Conservation (phyloP, 1,140 invertebrate species). For the Physella acuta region DNA sequence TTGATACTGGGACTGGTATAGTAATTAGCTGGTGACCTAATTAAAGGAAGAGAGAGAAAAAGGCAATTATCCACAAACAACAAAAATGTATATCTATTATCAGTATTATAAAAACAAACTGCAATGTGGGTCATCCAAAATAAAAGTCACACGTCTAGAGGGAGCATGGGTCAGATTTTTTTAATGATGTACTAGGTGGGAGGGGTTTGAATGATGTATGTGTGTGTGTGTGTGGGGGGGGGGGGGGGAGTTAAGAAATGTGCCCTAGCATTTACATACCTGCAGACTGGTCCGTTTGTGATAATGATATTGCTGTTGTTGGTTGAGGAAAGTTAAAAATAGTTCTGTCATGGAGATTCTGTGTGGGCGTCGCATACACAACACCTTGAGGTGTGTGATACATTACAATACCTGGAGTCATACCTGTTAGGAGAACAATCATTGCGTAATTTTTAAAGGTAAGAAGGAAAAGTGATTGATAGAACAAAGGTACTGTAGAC, state of each 20-base stretch:
- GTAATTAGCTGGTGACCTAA: slow-evolving; percentile 47
- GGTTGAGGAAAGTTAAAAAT: slow-evolving; percentile 54
- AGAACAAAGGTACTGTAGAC: too few relatives aligned
- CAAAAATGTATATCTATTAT: neutral
- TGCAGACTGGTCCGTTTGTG: slow-evolving; percentile 33
- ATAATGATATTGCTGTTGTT: slow-evolving; percentile 41
- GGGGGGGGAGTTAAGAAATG: neutral
- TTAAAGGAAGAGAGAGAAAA: slow-evolving; percentile 22
- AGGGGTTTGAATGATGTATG: neutral
- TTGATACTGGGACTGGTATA: slow-evolving; percentile 48
- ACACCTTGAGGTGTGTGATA: slow-evolving; percentile 60
- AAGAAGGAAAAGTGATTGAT: too few relatives aligned
- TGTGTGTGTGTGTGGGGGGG: neutral
- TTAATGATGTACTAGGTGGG: neutral
- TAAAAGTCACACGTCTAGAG: neutral
- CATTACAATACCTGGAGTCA: slow-evolving; percentile 56
- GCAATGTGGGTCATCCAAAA: neutral
- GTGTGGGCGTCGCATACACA: slow-evolving; percentile 52
- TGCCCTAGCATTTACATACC: neutral
- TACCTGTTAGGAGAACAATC: slow-evolving; percentile 27
- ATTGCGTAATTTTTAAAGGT: too few relatives aligned
- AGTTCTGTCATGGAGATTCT: slow-evolving; percentile 42
- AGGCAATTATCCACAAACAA: neutral
- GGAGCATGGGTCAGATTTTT: neutral
- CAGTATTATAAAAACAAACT: neutral